Base-by-base conservation (phyloP, 1,140 invertebrate genomes). In the Orussus abietinus region DNA sequence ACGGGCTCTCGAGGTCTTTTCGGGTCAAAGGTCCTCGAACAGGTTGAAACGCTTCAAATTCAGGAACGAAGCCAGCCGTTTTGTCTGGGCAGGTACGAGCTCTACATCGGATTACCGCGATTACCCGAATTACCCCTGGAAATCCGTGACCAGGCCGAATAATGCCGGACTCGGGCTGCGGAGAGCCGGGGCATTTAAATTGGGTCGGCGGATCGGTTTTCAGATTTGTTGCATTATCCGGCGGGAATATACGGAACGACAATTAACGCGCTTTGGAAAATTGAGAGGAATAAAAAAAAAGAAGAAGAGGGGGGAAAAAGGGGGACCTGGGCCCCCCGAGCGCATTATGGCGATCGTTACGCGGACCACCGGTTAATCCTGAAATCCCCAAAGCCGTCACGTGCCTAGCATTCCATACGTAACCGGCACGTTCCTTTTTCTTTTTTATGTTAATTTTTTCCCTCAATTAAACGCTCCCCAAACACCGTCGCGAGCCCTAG, bases 91-190 rank as follows among this genome's bases (percentile, higher is more conserved):
- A n/a, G 22, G 22, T 7, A 25, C 22, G 54, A 14, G 55, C 56
- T 59, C 53, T 53, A 47, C 47, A 42, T 45, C 42, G 57, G 61
- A 66, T 64, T 60, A 59, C 53, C 47, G 49, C 60, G 64, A 67
- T 69, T 61, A 67, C 65, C 57, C 57, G 59, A 66, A 67, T 69
- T 69, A 64, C 55, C 54, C 51, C 25, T 20, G 36, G 18, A 47
- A 44, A 37, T 48, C 47, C 19, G 38, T n/a, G n/a, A n/a, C n/a
- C n/a, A n/a, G n/a, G 36, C 7, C 4, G 11, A 22, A 38, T 32
- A 32, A 32, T 32, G 17, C n/a, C 3, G 29, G 10, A 10, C 7
- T 3, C 2, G 14, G 20, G 14, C 14, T 11, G 13, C 38, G 26
- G 17, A 30, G 22, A 28, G 17, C 25, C 12, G 5, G 26, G 38